Base-by-base conservation (phyloP, 1,140 invertebrate species). In the Bombus waltoni region DNA sequence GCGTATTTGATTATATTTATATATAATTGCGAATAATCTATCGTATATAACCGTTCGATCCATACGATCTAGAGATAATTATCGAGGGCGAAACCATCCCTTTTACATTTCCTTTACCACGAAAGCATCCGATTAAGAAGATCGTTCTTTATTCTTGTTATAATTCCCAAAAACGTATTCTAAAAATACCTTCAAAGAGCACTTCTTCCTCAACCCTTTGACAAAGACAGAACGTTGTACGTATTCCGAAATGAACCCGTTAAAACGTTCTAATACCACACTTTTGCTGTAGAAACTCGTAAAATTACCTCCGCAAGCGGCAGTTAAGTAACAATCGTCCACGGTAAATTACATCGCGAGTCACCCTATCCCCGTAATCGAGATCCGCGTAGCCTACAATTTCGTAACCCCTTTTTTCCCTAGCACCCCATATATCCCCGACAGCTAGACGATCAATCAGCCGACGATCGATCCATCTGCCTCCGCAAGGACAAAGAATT, bases 401-500 rank as follows among this genome's bases (percentile, higher is more conserved):
- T 44, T 68, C 44, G 42, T 10, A 32, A 83, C 35, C 44, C 70
- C 44, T 35, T 68, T 77, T 68, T 77, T 76, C 6, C 53, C 59
- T 66, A 66, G n/a, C 40, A 32, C 71, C 59, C 57, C 25, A 66
- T 75, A 65, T 38, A 65, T 82, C 42, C 32, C 53, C 10, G 44
- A 42, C n/a, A n/a, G 42, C 8, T 3, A 42, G n/a, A 70, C 82
- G 62, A 83, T 77, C 74, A 70, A 42, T 83, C 82, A 44, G 38
- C 11, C 5, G 1, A n/a, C 40, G 42, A 83, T 77, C 74, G 82
- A 83, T 83, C 74, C 32, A 47, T 44, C 28, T 44, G 9, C 15
- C 70, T 25, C 35, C 28, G 25, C 25, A n/a, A n/a, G 71, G 53
- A 75, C 65, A 75, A 77, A 70, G 74, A 78, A 78, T 84, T 66